Conservation (phyloP, 1,140 invertebrate genomes). For the Vanessa tameamea region DNA sequence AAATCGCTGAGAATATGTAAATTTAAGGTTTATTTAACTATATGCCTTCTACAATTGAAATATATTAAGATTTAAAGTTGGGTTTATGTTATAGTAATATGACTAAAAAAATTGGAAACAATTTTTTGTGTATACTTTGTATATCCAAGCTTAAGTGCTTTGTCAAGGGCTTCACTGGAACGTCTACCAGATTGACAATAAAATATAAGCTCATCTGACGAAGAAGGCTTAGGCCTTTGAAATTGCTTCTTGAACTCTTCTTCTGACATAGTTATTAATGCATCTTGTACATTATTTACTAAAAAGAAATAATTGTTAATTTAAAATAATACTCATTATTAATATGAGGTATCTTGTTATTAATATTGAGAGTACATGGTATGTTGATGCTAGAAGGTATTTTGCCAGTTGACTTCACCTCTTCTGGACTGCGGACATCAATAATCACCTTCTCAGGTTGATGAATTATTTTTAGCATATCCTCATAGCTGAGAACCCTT, state of each 20-base stretch:
- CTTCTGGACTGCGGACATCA: conserved; percentile 85
- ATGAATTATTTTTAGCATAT: conserved; percentile 43
- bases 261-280: conserved; percentile 71
- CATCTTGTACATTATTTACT: conserved; percentile 77
- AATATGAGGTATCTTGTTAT: not conserved
- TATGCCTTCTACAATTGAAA: too few relatives aligned
- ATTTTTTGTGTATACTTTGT: conserved; percentile 67
- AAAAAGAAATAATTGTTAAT: conserved; percentile 35
- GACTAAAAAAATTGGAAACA: not conserved
- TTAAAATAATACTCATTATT: not conserved
- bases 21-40: too few relatives aligned
- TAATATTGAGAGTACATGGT: conserved; percentile 77
- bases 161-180: conserved; percentile 77
- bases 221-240: conserved; percentile 73
- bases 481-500: conserved; percentile 44
- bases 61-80: too few relatives aligned
- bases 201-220: conserved; percentile 79
- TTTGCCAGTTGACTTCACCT: conserved; percentile 84
- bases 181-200: conserved; percentile 81
- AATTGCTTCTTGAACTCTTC: conserved; percentile 76
- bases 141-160: conserved; percentile 78
- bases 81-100: too few relatives aligned
- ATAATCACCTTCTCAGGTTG: conserved; percentile 79
- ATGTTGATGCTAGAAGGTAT: conserved; percentile 87
- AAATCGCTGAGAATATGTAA: too few relatives aligned